Percentiles rank a stretch among this genome's conserved stretches.
Conservation (phyloP, 2,113 vertebrate genomes). For the Embiotoca jacksoni region DNA sequence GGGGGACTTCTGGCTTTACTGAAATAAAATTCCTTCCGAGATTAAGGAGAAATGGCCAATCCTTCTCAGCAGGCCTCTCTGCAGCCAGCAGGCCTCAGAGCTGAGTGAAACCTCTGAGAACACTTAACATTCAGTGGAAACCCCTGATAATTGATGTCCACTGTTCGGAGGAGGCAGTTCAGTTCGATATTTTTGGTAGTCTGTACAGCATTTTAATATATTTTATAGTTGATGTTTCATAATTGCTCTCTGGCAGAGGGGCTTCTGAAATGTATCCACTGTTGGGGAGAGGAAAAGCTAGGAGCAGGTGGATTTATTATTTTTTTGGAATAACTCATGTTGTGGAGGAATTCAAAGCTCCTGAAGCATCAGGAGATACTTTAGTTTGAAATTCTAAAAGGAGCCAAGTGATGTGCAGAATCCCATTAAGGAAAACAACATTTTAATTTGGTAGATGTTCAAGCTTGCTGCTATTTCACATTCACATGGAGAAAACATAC, state of each 20-base stretch:
- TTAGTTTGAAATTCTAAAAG: not conserved
- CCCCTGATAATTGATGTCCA: slow-evolving; percentile 32
- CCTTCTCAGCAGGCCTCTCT: slow-evolving; percentile 57
- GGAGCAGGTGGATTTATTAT: not conserved
- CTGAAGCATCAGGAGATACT: not conserved
- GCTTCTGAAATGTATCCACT: not conserved
- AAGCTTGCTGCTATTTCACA: not conserved
- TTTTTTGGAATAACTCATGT: not conserved
- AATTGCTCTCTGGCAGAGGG: not conserved
- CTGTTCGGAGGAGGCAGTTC: slow-evolving; percentile 10
- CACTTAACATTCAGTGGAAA: slow-evolving; percentile 47
- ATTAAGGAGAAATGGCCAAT: slow-evolving; percentile 72
- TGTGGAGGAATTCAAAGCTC: not conserved
- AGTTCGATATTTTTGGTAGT: slow-evolving; percentile 4
- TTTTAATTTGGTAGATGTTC: slow-evolving; percentile 2
- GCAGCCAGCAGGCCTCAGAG: slow-evolving; percentile 19
- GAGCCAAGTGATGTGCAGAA: not conserved
- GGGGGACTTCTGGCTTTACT: slow-evolving; percentile 32
- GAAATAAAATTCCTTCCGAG: slow-evolving; percentile 75
- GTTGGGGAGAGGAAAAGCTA: not conserved
- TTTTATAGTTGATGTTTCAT: not conserved
- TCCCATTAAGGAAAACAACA: not conserved
- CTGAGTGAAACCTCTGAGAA: slow-evolving; percentile 28
- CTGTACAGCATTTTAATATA: not conserved
- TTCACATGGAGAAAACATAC: not conserved